These are phyloP conservation scores for Mesochorus sp. DNA, from an alignment of 2,888 invertebrate genomes.

Conservation along the genomic window DNA sequence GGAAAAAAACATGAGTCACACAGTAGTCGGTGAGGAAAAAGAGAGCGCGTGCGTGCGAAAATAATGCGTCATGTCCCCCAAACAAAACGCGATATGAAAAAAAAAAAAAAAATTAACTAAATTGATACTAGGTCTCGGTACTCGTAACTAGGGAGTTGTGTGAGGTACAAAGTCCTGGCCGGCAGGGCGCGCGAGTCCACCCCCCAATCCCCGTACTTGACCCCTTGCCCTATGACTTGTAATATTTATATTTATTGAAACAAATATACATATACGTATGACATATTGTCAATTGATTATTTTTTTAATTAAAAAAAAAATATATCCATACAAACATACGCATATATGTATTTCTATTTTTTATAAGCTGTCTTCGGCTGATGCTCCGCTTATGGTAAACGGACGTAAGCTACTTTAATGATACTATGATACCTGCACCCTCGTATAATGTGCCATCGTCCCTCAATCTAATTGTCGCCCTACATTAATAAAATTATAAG, in stretches of 20 bases:
- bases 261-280: slow-evolving; percentile 42
- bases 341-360: slow-evolving; percentile 36
- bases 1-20: slow-evolving; percentile 29
- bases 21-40: slow-evolving; percentile 19
- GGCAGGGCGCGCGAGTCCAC: slow-evolving; percentile 82
- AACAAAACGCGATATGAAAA: slow-evolving; percentile 31
- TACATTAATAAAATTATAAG: neutral
- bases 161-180: slow-evolving; percentile 82
- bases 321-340: slow-evolving; percentile 14
- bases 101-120: slow-evolving; percentile 49
- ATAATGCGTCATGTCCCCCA: slow-evolving; percentile 39
- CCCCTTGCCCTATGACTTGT: slow-evolving; percentile 70
- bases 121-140: slow-evolving; percentile 81
- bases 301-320: neutral
- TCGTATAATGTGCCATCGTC: slow-evolving; percentile 45
- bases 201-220: slow-evolving; percentile 81
- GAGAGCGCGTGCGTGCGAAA: slow-evolving; percentile 42
- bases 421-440: slow-evolving; percentile 60
- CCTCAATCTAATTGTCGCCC: slow-evolving; percentile 33
- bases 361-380: slow-evolving; percentile 63
- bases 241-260: slow-evolving; percentile 39
- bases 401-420: slow-evolving; percentile 35
- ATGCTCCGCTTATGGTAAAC: slow-evolving; percentile 66
- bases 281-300: slow-evolving; percentile 26
- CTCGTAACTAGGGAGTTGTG: slow-evolving; percentile 83